Conservation (phyloP, 2,113 vertebrate genomes). For the Rhabdomys dilectus region DNA sequence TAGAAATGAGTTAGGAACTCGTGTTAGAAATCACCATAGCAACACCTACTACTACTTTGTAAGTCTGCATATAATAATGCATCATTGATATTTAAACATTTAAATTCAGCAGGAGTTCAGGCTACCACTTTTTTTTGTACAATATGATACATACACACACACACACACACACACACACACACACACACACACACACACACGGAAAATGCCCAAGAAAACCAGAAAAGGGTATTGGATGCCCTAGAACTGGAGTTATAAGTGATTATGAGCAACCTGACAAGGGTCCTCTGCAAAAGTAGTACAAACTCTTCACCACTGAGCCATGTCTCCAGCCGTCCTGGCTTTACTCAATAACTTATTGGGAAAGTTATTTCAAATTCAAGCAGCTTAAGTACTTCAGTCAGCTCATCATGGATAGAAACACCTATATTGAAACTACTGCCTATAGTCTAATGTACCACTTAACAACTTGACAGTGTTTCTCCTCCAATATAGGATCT, state of each 20-base stretch:
- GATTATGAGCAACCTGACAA: neutral
- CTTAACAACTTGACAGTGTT: neutral
- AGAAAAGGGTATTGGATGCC: neutral
- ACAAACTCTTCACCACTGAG: neutral
- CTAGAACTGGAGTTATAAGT: neutral
- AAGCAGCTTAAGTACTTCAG: neutral
- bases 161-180: neutral
- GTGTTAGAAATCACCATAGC: conserved; percentile 19
- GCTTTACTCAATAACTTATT: neutral
- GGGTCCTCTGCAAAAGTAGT: neutral
- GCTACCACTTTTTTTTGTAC: neutral
- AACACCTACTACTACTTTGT: neutral
- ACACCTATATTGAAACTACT: neutral
- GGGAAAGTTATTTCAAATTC: neutral
- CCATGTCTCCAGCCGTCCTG: no score
- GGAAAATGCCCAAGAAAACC: no score
- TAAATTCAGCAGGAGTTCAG: neutral
- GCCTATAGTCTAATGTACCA: neutral
- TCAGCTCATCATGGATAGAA: neutral
- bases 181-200: neutral
- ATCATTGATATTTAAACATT: conserved; percentile 19
- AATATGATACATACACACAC: neutral
- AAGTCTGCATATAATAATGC: neutral
- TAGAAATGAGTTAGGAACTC: conserved; percentile 47
- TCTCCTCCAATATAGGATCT: neutral